Evolutionary conservation across 2,888 invertebrate species (phyloP).

Genomic region (Ormyrus nitidulus): DNA sequence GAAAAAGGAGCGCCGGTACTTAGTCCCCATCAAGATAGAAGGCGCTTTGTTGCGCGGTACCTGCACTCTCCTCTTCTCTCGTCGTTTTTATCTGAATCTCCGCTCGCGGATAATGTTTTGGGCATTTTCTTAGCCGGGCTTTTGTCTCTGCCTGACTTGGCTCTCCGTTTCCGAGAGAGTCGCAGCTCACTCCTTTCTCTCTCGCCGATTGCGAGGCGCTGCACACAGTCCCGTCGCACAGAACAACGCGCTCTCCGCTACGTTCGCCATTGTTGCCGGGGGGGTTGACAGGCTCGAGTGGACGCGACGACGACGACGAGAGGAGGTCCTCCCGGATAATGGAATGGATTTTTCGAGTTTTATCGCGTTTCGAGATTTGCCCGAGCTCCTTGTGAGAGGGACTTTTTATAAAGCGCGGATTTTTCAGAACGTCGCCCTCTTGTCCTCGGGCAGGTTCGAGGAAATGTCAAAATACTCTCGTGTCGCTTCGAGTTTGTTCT

Average conservation of each 20-base stretch:
- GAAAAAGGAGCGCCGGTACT: slow-evolving; percentile 32
- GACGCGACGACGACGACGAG: slow-evolving; percentile 25
- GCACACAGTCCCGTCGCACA: slow-evolving; percentile 13
- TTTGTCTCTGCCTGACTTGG: slow-evolving; percentile 39
- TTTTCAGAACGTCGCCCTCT: too few species aligned
- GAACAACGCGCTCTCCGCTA: background rate
- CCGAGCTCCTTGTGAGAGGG: background rate
- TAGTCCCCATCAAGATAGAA: slow-evolving; percentile 51
- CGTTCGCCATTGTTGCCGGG: background rate
- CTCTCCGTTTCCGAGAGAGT: background rate
- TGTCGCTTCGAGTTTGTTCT: too few species aligned
- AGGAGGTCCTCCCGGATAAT: slow-evolving; percentile 26
- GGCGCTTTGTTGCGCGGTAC: background rate
- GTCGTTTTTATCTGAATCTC: too few species aligned
- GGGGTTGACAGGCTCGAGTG: slow-evolving; percentile 40
- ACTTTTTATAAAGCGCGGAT: too few species aligned
- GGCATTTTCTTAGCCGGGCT: slow-evolving; percentile 3
- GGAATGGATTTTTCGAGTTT: background rate
- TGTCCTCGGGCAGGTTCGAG: too few species aligned
- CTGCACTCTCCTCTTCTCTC: background rate
- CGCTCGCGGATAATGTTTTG: slow-evolving; percentile 31
- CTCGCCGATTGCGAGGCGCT: background rate
- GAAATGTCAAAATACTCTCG: too few species aligned
- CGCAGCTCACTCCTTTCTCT: background rate
- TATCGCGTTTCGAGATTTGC: slow-evolving; percentile 1